Conservation (phyloP, 2,113 vertebrate species). For the Furnarius figulus region DNA sequence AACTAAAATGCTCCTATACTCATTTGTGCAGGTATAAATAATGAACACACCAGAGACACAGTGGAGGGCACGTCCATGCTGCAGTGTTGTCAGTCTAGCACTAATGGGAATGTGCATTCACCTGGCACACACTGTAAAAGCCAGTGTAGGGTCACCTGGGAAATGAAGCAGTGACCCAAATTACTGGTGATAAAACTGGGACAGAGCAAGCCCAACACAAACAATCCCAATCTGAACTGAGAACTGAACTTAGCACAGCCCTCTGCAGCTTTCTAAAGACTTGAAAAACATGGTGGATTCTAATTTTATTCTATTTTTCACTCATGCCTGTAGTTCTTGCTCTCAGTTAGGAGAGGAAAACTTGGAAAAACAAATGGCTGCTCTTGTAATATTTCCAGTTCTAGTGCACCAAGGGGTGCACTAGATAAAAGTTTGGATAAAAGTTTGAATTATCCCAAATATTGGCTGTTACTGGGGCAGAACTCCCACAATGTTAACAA, state of each 20-base stretch:
- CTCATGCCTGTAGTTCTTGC: background rate
- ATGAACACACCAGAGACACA: background rate
- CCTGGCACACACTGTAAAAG: background rate
- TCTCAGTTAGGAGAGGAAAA: constrained; percentile 4
- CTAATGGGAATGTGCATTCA: background rate
- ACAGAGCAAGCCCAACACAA: background rate
- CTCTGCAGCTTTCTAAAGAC: background rate
- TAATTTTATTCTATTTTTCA: background rate
- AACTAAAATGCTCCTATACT: background rate
- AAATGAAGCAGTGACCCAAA: constrained; percentile 8
- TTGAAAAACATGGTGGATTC: background rate
- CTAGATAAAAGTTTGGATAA: background rate
- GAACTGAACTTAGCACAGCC: background rate
- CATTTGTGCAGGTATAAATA: background rate
- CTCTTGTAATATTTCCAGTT: background rate
- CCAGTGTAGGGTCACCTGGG: background rate
- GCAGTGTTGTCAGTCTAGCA: background rate
- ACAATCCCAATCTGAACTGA: background rate
- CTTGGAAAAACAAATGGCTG: background rate
- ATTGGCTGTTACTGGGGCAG: background rate
- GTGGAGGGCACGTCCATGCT: background rate
- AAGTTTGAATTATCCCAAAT: background rate
- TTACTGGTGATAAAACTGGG: background rate
- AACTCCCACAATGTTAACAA: background rate
- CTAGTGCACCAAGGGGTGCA: background rate